Evolutionary conservation across 1,140 invertebrate genomes (phyloP), one percentile per base, ranked within the genome.

Genomic region (Globodera rostochiensis): DNA sequence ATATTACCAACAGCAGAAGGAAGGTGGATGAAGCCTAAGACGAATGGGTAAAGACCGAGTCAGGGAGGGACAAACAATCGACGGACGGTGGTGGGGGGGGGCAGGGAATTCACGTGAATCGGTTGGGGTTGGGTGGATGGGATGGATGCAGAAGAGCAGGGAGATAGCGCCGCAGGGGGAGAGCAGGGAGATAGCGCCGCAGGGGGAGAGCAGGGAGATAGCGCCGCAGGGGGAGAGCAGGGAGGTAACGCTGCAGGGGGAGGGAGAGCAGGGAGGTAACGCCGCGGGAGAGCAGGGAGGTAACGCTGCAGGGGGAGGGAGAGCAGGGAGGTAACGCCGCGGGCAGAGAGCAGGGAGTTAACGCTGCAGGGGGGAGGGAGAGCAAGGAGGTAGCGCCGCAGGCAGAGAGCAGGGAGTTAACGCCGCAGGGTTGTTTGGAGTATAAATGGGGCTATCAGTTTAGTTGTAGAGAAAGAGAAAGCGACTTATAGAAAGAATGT

Each of bases 1-100:
- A 57, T 46, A 45, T 15, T 13, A 75, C 4, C 19, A 75, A 6
- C 6, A 50, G 64, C 36, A 47, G 64, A 19, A 47, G 53, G 7
- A 36, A 11, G 53, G 53, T 25, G 21, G 53, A 74, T 53, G 25
- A 47, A n/a, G 36, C 36, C 2, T 36, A 36, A 36, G 36, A 74
- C 11, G 45, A 50, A 36, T 49, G 36, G 47, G 74, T 75, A 75
- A 75, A 75, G 50, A 74, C 49, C 50, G 19, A 21, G 50, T 19
- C 15, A 25, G 7, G 21, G 19, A 15, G 53, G 53, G 53, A 53
- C 53, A 53, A 53, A 8, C 53, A 53, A 53, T 36, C 36, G 36
- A 36, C 36, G 36, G 15, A 15, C 53, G 53, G 6, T 9, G 53
- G 53, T 9, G 53, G 53, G 53, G 53, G 8, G 53, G 53, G 53